These are phyloP conservation scores for Rhysida immarginata DNA, from an alignment of 1,140 invertebrate species.

Conservation along the genomic window DNA sequence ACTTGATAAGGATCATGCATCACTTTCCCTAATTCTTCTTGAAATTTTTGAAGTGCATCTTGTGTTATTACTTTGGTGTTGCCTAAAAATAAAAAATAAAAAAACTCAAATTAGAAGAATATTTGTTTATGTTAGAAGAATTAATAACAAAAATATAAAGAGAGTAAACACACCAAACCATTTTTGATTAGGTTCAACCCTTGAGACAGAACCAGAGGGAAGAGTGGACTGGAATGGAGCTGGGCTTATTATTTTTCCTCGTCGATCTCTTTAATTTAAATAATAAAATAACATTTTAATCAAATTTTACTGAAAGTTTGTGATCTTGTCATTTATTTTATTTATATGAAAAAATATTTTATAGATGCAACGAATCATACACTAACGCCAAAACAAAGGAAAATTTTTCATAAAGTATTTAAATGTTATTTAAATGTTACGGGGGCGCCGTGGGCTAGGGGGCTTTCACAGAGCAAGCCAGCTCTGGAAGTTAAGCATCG, in stretches of 20 bases:
- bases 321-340: too few relatives aligned
- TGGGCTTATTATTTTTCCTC: constrained; percentile 80
- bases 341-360: too few relatives aligned
- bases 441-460: too few relatives aligned
- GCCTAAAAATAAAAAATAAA: constrained; percentile 24
- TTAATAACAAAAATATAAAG: background rate
- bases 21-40: constrained; percentile 84
- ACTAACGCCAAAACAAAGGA: too few relatives aligned
- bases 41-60: constrained; percentile 88
- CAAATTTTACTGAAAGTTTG: too few relatives aligned
- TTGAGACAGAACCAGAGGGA: constrained; percentile 72
- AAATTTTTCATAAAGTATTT: too few relatives aligned
- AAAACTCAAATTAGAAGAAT: background rate
- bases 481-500: too few relatives aligned
- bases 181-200: constrained; percentile 91
- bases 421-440: too few relatives aligned
- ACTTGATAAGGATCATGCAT: constrained; percentile 94
- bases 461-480: too few relatives aligned
- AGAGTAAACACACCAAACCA: constrained; percentile 80
- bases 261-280: constrained; percentile 42
- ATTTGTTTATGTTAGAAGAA: background rate
- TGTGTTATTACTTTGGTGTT: constrained; percentile 66
- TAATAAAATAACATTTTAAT: too few relatives aligned
- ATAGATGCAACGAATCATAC: too few relatives aligned
- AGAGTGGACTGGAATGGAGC: constrained; percentile 88